Evolutionary conservation across 2,888 invertebrate species (phyloP).

Genomic region (Ormyrus rosae): DNA sequence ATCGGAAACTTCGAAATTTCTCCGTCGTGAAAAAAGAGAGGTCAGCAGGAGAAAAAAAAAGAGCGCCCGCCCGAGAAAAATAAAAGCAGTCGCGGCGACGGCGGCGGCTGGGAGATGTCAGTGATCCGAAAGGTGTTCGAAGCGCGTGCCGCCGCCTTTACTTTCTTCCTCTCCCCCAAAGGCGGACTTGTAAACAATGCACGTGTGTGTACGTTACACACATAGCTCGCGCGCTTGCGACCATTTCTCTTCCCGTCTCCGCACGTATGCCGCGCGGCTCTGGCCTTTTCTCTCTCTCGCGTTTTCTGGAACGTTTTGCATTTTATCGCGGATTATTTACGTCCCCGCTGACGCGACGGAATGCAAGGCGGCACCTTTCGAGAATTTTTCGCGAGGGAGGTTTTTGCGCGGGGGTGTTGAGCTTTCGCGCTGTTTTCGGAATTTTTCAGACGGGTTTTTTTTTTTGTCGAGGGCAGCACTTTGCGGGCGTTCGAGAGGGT

Average conservation of each 20-base stretch:
- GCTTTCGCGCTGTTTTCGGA: too few relatives aligned
- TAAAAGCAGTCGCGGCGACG: constrained; percentile 4
- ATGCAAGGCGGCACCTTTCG: too few relatives aligned
- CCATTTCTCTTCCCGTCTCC: constrained; percentile 8
- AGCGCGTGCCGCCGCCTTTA: constrained; percentile 24
- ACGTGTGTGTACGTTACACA: background rate
- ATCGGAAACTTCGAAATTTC: constrained; percentile 37
- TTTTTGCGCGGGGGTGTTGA: too few relatives aligned
- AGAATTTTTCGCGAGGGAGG: too few relatives aligned
- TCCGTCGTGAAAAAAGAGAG: constrained; percentile 2
- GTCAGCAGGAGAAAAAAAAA: background rate
- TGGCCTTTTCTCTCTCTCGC: background rate
- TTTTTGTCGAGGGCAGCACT: too few relatives aligned
- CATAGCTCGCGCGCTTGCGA: too few relatives aligned
- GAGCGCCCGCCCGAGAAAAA: constrained; percentile 23
- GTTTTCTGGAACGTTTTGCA: constrained; percentile 2
- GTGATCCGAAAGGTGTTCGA: constrained; percentile 35
- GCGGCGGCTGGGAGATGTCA: constrained; percentile 10
- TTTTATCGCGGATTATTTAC: too few relatives aligned
- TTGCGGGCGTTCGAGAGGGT: too few relatives aligned
- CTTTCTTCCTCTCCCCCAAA: constrained; percentile 37
- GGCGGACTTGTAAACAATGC: constrained; percentile 41
- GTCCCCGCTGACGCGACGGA: too few relatives aligned
- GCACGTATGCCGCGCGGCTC: background rate
- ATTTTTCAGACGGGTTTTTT: too few relatives aligned